phyloP scores from a whole-genome alignment of 2,797 vertebrate genomes.

The Parauchenoglanis ngamensis region DNA sequence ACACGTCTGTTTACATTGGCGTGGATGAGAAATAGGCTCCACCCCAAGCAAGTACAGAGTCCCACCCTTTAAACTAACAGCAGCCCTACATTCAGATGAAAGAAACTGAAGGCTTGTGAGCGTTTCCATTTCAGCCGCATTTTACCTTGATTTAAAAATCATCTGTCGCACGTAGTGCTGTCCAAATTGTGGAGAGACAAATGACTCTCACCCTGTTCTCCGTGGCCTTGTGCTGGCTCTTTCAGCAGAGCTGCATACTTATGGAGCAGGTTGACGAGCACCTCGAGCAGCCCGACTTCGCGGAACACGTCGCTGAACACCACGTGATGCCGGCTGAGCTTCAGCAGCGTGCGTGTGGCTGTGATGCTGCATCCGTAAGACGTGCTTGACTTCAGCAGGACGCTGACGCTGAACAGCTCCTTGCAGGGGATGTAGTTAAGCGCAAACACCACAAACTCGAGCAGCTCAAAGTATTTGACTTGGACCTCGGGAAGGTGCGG shows the following conservation, averaged over 20 bases:
- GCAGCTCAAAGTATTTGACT: slow-evolving; percentile 93
- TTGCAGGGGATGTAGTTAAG: slow-evolving; percentile 99
- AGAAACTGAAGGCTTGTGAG: background rate
- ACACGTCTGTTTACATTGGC: background rate
- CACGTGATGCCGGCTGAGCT: slow-evolving; percentile 88
- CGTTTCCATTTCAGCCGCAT: background rate
- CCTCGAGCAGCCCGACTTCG: slow-evolving; percentile 95
- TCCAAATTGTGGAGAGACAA: background rate
- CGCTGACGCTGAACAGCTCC: slow-evolving; percentile 96
- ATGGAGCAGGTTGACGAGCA: slow-evolving; percentile 96
- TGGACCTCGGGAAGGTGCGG: slow-evolving; percentile 89
- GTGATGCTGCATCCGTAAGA: slow-evolving; percentile 91
- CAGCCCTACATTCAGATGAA: background rate
- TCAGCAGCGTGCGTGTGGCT: slow-evolving; percentile 88
- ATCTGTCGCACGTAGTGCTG: background rate
- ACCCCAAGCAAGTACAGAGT: background rate
- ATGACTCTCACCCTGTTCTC: slow-evolving; percentile 84
- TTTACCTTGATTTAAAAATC: background rate
- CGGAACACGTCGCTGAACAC: slow-evolving; percentile 98
- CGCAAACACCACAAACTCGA: slow-evolving; percentile 94
- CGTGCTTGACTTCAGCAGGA: slow-evolving; percentile 91
- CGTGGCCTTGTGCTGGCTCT: slow-evolving; percentile 85
- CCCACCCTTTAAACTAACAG: background rate
- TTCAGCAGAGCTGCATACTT: slow-evolving; percentile 96
- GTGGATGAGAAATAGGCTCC: background rate